Evolutionary conservation across 2,797 vertebrate species (phyloP), one percentile per base, ranked within the genome.

Genomic region (Neostethus bicornis): DNA sequence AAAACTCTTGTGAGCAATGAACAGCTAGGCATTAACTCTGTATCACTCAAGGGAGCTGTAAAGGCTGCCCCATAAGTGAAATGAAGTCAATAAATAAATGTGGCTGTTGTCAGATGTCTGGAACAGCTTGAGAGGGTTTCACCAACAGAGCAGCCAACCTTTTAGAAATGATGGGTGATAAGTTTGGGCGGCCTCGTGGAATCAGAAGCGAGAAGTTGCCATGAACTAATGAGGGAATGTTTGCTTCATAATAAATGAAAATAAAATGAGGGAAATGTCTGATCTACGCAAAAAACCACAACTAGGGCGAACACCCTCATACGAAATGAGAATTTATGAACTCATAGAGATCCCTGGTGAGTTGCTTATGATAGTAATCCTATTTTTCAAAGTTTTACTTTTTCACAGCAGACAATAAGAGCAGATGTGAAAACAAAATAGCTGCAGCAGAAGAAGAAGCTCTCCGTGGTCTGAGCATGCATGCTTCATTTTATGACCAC

Each of bases 51-150:
- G 86, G 86, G 89, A 85, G 77, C 83, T 41, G 87, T 88, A 81
- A 89, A 85, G 77, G 70, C 85, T 59, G 80, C 79, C 86, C 85
- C 49, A 73, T 56, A 50, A 81, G 85, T 62, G 64, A 84, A 87
- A 88, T 86, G 84, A 86, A 89, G 87, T 87, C 81, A 85, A 88
- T 90, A 89, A 91, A 91, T 92, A 90, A 90, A 88, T 70, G 74
- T 68, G 73, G 64, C 62, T 77, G 80, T 81, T 91, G 90, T 91
- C 87, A 90, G 85, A 90, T 75, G 83, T 87, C 88, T 92, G 91
- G 90, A 90, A 81, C 78, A 67, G 79, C 83, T 77, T 90, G 84
- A 88, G 85, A 87, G 76, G 73, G 69, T 55, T 82, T 60, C 64
- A 75, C 77, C 67, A 20, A 43, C 41, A 39, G 79, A 75, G 81